A percentile compares a stretch with the other conserved stretches of the same genome.
phyloP scores from a whole-genome alignment of 2,113 vertebrate species.

The Chloroceryle aenea region DNA sequence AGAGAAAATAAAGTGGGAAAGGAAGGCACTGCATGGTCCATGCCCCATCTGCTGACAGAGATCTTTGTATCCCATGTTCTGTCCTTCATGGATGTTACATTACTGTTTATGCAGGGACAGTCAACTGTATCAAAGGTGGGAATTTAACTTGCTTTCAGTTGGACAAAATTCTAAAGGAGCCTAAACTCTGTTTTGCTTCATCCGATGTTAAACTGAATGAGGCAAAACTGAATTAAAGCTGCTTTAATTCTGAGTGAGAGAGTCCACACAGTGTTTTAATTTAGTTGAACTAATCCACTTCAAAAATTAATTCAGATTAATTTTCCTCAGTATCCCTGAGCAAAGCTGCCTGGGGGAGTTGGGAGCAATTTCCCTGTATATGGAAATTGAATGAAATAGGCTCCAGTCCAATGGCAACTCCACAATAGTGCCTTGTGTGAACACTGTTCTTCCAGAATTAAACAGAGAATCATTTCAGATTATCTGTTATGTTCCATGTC shows the following conservation, averaged over 20 bases:
- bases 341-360: slow-evolving; percentile 54
- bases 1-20: background rate
- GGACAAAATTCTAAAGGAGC: background rate
- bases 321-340: slow-evolving; percentile 64
- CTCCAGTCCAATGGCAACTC: slow-evolving; percentile 45
- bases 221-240: slow-evolving; percentile 50
- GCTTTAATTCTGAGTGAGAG: slow-evolving; percentile 47
- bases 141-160: background rate
- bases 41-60: background rate
- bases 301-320: slow-evolving; percentile 68
- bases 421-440: slow-evolving; percentile 51
- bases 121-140: background rate
- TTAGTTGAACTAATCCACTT: slow-evolving; percentile 69
- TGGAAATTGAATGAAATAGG: slow-evolving; percentile 30
- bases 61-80: background rate
- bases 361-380: slow-evolving; percentile 39
- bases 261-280: slow-evolving; percentile 63
- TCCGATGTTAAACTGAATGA: slow-evolving; percentile 1
- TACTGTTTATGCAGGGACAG: background rate
- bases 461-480: slow-evolving; percentile 34
- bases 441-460: background rate
- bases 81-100: background rate
- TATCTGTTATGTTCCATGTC: background rate
- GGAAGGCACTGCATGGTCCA: rapidly evolving
- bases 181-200: background rate